Percentiles rank a stretch among this genome's conserved stretches.
Conservation (phyloP, 2,888 invertebrate species). For the Ochlodes sylvanus region DNA sequence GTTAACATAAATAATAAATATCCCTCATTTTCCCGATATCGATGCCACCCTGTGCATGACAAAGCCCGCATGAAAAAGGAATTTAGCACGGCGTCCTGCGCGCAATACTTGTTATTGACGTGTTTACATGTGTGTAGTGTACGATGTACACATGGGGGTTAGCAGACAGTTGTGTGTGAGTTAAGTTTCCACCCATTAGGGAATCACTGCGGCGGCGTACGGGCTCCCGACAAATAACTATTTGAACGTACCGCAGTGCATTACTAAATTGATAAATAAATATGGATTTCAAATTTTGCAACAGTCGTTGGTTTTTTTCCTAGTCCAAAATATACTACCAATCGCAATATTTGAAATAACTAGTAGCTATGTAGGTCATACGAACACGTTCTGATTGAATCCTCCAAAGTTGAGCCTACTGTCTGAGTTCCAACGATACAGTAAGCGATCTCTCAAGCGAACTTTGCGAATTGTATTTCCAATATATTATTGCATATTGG, state of each 20-base stretch:
- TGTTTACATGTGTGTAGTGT: background rate
- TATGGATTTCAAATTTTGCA: too few relatives aligned
- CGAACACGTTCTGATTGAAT: conserved; percentile 1
- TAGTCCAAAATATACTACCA: background rate
- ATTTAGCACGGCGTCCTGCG: conserved; percentile 3
- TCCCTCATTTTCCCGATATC: background rate
- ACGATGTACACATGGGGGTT: background rate
- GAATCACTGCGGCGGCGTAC: background rate
- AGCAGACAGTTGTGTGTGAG: background rate
- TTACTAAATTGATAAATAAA: too few relatives aligned
- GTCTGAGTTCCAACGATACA: background rate
- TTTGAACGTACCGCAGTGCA: too few relatives aligned
- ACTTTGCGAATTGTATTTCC: too few relatives aligned
- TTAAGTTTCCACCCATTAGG: conserved; percentile 1
- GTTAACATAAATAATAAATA: too few relatives aligned
- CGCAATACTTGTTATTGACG: conserved; percentile 6
- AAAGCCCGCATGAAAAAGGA: conserved; percentile 20
- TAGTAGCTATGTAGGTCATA: background rate
- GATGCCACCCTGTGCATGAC: background rate
- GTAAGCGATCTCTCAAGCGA: too few relatives aligned
- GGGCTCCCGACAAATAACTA: background rate
- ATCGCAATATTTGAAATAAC: conserved; percentile 1
- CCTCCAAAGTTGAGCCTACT: background rate
- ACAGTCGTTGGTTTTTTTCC: background rate
- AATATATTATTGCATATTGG: too few relatives aligned